Evolutionary conservation across 2,797 vertebrate genomes (phyloP), one percentile per base, ranked within the genome.

Genomic region (Luscinia luscinia): DNA sequence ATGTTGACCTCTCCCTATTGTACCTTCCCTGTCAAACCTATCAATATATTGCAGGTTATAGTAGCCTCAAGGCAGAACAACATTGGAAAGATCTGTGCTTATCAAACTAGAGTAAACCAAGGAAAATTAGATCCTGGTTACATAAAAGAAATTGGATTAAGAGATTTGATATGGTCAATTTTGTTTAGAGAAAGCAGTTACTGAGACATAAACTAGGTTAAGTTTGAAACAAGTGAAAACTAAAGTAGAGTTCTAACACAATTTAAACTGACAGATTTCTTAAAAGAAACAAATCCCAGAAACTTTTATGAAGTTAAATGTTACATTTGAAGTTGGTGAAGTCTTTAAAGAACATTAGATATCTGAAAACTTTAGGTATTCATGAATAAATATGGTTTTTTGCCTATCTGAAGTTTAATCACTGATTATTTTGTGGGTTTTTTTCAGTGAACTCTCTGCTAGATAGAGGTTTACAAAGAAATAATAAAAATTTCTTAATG

Each of bases 181-280:
- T 84, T 89, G 54, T 76, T 87, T 76, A 83, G 52, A 86, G 81
- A 84, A 90, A 78, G 70, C 55, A 30, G 70, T 88, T 88, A 81
- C 24, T 59, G 24, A 81, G 54, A 90, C 85, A 77, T 89, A 90
- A 79, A 72, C 32, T 13, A 45, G 41, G 9, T 54, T 76, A 79
- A 15, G 9, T 62, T 46, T 0, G 58, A 66, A 91, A 72, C 0
- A 36, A 49, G 12, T 22, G 12, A 80, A 93, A 94, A 57, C 3
- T 26, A 61, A 73, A 12, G 7, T 23, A 45, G 12, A 68, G 11
- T 75, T 89, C 24, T 63, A 93, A 54, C 30, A 52, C 13, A 38
- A 70, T 77, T 54, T 87, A 83, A 87, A 68, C 6, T 1, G 84
- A 6, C 5, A 24, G 13, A 66, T 67, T 52, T 89, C 16, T 76